Base-by-base conservation (phyloP, 2,797 vertebrate species). In the Fratercula arctica region DNA sequence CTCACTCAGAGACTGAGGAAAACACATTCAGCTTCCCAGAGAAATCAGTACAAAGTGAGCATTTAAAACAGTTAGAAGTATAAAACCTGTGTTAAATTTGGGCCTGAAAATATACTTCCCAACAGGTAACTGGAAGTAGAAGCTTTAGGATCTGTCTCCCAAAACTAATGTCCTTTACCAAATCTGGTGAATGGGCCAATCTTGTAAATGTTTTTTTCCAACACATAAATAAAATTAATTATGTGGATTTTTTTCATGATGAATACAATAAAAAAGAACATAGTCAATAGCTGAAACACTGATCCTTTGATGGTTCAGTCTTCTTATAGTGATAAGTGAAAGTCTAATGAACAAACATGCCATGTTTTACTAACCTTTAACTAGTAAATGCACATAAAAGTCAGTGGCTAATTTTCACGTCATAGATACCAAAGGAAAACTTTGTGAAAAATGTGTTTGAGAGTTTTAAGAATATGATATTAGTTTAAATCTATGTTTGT, bases 271-370 rank as follows among this genome's bases (percentile, higher is more conserved):
- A 46, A 54, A 54, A 4, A n/a, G 16, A 70, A 46, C 17, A 39
- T 8, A 48, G 8, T 16, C 39, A 75, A n/a, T 18, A 72, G 31
- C 18, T 51, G 41, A 69, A 78, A 60, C 26, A 48, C 15, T 56
- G 28, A 59, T 51, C 7, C 24, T 68, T 57, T 0, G 0, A 39
- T 39, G 4, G 4, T n/a, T 35, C 2, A 0, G 9, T 54, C 51
- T 23, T 11, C 10, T 69, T 54, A 67, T 1, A 53, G 41, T 33
- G 11, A 15, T 41, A 67, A 45, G 6, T n/a, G 11, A 64, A 77
- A 85, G 4, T 16, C 24, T 74, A 60, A 53, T n/a, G 29, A 85
- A 17, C 16, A 68, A 48, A 80, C 7, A 41, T 9, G 13, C 3
- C 19, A 13, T 21, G 9, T 37, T 66, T 75, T 64, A 25, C 45